phyloP scores from a whole-genome alignment of 2,797 vertebrate genomes.

The Coendou prehensilis region DNA sequence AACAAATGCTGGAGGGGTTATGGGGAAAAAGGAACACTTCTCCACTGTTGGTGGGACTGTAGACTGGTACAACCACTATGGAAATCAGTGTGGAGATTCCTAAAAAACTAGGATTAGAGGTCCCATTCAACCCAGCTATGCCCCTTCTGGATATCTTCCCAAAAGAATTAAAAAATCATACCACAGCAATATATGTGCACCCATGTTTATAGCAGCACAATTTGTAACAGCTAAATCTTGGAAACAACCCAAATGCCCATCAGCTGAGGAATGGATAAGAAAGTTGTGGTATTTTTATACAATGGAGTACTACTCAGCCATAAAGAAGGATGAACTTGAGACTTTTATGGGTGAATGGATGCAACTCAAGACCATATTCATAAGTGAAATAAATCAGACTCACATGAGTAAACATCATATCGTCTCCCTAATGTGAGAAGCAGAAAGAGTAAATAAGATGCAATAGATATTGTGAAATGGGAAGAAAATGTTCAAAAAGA shows the following conservation, averaged over 20 bases:
- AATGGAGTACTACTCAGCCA: not conserved
- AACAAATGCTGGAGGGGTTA: not conserved
- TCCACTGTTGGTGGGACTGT: not conserved
- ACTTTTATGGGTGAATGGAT: not conserved
- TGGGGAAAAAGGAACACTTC: not conserved
- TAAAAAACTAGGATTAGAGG: not conserved
- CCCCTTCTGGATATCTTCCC: not conserved
- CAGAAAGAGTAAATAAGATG: not conserved
- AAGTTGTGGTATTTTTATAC: not conserved
- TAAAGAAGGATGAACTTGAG: not conserved
- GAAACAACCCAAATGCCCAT: not conserved
- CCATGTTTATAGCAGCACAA: not conserved
- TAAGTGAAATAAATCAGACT: not conserved
- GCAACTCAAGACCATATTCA: not conserved
- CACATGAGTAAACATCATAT: not conserved
- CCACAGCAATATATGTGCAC: not conserved
- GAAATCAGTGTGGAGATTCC: not conserved
- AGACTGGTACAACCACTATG: not conserved
- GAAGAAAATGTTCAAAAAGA: not conserved
- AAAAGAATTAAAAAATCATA: not conserved
- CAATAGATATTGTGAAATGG: not conserved
- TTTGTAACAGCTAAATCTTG: not conserved
- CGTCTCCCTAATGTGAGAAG: not conserved
- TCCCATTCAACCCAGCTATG: not conserved
- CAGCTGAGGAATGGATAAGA: not conserved